These are phyloP conservation scores for Leistus spinibarbis DNA, from an alignment of 2,888 invertebrate genomes.

Conservation along the genomic window DNA sequence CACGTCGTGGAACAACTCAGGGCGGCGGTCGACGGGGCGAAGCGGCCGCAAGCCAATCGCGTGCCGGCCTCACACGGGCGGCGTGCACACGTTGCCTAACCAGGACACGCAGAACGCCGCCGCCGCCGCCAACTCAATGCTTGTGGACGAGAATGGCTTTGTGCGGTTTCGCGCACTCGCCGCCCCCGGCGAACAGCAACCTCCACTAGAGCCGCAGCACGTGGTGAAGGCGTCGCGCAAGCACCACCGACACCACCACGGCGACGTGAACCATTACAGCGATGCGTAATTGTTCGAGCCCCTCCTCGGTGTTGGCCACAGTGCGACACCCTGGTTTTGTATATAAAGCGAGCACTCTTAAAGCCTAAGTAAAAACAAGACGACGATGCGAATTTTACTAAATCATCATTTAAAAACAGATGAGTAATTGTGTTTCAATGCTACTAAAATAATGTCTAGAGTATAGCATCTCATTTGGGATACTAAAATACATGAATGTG, in stretches of 20 bases:
- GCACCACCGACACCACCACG: conserved; percentile 50
- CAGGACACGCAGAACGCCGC: conserved; percentile 63
- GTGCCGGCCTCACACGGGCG: conserved; percentile 56
- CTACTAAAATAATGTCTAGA: not conserved
- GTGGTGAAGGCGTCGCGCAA: conserved; percentile 47
- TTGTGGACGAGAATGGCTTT: conserved; percentile 90
- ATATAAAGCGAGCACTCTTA: not conserved
- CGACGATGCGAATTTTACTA: not conserved
- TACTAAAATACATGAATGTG: not conserved
- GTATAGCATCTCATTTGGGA: not conserved
- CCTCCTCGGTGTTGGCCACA: not conserved
- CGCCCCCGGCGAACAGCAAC: conserved; percentile 48
- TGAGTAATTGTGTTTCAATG: not conserved
- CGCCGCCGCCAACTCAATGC: conserved; percentile 71
- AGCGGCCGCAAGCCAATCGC: conserved; percentile 56
- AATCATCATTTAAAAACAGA: not conserved
- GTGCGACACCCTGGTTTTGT: not conserved
- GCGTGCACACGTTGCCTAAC: conserved; percentile 62
- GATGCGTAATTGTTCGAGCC: conserved; percentile 49
- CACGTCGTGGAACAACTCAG: conserved; percentile 55
- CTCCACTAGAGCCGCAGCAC: conserved; percentile 24
- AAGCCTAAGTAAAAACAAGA: not conserved
- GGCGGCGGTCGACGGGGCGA: conserved; percentile 54
- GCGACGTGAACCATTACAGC: conserved; percentile 54
- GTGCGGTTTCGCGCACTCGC: conserved; percentile 78